Base-by-base conservation (phyloP, 2,797 vertebrate species). In the Acestrorhynchus altus region DNA sequence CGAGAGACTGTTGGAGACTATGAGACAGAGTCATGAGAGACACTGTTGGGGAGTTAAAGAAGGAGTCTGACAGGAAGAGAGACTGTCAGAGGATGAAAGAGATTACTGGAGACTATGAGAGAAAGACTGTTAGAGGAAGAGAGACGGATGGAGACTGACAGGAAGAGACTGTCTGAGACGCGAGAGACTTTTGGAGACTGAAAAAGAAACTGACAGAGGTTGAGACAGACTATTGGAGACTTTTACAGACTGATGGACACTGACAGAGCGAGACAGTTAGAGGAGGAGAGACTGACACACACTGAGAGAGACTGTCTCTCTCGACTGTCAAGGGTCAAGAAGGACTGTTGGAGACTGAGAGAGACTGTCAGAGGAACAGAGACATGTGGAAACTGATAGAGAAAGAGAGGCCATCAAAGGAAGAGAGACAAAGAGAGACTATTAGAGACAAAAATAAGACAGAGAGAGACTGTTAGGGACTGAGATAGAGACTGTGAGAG, bases 121-220 rank as follows among this genome's bases (percentile, higher is more conserved):
- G 49, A 46, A 68, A 78, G 72, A 69, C 57, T 16, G 8, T 42
- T 71, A 61, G 84, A 73, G 61, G 63, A 47, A 51, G 35, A 51
- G 47, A 12, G 8, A 1, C 0, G 15, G 15, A 54, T 39, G 31
- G 20, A 44, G n/a, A n/a, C n/a, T n/a, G n/a, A n/a, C n/a, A n/a
- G n/a, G n/a, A 42, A 72, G 75, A 79, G 84, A 89, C 81, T 74
- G 49, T 63, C 6, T 78, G 76, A 57, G 78, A 86, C 87, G 89
- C 68, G n/a, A 87, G 1, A 5, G 18, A 51, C 1, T 20, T 49
- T 74, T 40, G 7, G 63, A 65, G 40, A 56, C 35, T 24, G 70
- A 77, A 69, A 66, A 52, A 16, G 5, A 46, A 71, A 64, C n/a
- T n/a, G n/a, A n/a, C n/a, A n/a, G n/a, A n/a, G n/a, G n/a, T n/a